Conservation (phyloP, 2,113 vertebrate genomes). For the Circaetus gallicus region DNA sequence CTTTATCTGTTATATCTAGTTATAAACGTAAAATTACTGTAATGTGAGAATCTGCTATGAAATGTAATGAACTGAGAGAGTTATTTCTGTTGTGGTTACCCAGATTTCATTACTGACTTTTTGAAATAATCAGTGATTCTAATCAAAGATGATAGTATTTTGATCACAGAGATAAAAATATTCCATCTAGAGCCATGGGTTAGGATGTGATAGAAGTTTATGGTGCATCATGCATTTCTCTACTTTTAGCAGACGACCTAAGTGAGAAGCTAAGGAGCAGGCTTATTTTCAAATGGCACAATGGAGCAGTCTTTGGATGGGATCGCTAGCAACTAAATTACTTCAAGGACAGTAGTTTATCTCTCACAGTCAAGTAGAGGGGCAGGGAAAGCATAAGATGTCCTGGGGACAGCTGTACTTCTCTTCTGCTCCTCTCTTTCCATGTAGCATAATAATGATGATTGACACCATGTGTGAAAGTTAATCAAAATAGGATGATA, state of each 20-base stretch:
- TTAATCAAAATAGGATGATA: background rate
- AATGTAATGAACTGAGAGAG: background rate
- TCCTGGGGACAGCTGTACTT: background rate
- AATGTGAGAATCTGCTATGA: background rate
- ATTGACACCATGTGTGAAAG: background rate
- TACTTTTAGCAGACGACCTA: background rate
- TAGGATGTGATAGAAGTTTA: background rate
- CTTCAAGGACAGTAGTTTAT: background rate
- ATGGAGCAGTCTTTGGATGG: background rate
- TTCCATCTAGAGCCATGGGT: background rate
- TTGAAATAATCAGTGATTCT: background rate
- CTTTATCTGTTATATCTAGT: background rate
- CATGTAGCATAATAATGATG: background rate
- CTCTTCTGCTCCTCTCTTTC: background rate
- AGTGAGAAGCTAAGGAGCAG: background rate
- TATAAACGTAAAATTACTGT: background rate
- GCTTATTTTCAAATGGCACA: background rate
- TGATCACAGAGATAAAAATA: background rate
- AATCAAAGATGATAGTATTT: background rate
- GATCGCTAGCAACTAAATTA: background rate
- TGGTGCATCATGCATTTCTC: background rate
- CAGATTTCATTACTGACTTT: background rate
- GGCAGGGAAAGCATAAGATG: background rate
- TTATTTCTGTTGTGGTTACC: background rate
- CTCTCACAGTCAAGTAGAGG: background rate